Percentiles rank a stretch among this genome's conserved stretches.
phyloP scores from a whole-genome alignment of 2,888 invertebrate genomes.

The Cerceris ruficornis region DNA sequence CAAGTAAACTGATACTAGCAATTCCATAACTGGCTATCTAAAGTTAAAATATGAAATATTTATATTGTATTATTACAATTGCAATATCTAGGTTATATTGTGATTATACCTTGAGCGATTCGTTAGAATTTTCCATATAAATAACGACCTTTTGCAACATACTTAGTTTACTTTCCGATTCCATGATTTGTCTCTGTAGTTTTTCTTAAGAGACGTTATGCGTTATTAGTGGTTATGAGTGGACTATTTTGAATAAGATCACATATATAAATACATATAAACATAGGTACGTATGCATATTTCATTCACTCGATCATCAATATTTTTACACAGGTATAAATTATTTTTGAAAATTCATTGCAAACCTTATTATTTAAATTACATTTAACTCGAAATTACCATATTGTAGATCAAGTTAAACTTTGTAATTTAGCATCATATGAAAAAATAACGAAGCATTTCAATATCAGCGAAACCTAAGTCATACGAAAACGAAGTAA shows the following conservation, averaged over 20 bases:
- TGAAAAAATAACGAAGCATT: too few species aligned
- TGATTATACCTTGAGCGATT: conserved; percentile 62
- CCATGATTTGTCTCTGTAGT: conserved; percentile 17
- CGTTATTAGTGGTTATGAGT: too few species aligned
- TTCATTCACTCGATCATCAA: conserved; percentile 16
- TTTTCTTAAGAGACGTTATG: too few species aligned
- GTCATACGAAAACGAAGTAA: too few species aligned
- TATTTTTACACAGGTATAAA: conserved; percentile 25
- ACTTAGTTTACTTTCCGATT: conserved; percentile 36
- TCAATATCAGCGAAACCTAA: too few species aligned
- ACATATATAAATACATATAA: conserved; percentile 2
- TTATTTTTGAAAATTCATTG: neutral
- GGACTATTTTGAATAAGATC: neutral
- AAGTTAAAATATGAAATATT: conserved; percentile 70
- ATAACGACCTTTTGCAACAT: conserved; percentile 65
- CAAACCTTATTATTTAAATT: neutral
- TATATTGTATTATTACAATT: neutral
- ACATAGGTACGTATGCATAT: neutral
- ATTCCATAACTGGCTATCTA: conserved; percentile 85
- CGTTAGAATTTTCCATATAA: conserved; percentile 70
- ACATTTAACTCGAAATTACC: too few species aligned
- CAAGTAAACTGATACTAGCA: conserved; percentile 83
- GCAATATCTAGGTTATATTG: neutral
- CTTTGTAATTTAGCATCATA: too few species aligned
- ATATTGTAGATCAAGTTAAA: too few species aligned